Conservation (phyloP, 1,140 invertebrate genomes). For the Orussus abietinus region DNA sequence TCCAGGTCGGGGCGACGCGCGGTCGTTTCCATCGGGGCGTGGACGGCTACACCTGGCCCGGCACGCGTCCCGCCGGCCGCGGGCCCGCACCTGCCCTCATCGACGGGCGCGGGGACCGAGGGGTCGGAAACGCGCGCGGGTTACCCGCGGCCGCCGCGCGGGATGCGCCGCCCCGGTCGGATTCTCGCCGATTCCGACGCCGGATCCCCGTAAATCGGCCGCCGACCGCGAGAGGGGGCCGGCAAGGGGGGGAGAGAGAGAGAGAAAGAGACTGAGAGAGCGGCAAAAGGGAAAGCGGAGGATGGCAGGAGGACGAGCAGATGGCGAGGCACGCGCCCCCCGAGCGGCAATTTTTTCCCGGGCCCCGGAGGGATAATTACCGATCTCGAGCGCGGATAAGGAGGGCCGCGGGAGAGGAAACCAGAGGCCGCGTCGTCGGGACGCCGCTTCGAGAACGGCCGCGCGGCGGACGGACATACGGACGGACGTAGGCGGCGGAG, state of each 20-base stretch:
- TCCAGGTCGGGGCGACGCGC: no score
- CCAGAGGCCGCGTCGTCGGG: no score
- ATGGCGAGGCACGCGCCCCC: constrained; percentile 23
- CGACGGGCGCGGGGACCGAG: constrained; percentile 31
- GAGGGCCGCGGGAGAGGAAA: no score
- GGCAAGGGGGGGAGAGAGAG: constrained; percentile 10
- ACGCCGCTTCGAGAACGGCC: no score
- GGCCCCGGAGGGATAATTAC: no score
- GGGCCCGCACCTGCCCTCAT: constrained; percentile 47
- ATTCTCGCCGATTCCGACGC: no score
- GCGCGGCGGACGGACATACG: no score
- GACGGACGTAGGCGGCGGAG: no score
- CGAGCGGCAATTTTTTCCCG: no score
- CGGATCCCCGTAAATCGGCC: no score
- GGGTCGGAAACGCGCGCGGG: constrained; percentile 48
- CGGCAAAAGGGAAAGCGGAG: constrained; percentile 11
- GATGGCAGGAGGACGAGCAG: constrained; percentile 22
- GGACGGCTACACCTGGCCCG: constrained; percentile 6
- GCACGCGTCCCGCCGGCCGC: neutral
- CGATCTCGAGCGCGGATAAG: no score
- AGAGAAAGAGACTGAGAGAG: neutral
- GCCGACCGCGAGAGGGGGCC: neutral
- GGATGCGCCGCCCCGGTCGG: no score
- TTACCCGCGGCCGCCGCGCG: constrained; percentile 32
- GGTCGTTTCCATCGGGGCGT: constrained; percentile 23